Conservation (phyloP, 1,140 invertebrate genomes). For the Micrasema minimum region DNA sequence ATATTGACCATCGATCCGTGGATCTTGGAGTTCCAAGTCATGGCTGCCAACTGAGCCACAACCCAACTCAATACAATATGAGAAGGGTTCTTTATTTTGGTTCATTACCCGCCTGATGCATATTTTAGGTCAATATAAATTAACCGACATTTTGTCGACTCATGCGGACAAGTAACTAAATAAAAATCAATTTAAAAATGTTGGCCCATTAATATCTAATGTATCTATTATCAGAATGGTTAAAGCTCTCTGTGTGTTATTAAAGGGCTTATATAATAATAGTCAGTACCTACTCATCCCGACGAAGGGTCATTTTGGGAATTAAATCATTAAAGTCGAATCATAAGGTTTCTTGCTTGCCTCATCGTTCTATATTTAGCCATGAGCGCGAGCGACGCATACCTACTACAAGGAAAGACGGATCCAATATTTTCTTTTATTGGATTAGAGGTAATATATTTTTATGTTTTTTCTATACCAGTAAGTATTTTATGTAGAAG, state of each 20-base stretch:
- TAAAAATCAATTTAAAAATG: not conserved
- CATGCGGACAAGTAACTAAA: not conserved
- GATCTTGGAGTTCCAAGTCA: no score
- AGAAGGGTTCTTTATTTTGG: not conserved
- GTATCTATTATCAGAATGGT: slow-evolving; percentile 14
- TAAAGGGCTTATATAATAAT: not conserved
- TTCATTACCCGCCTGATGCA: not conserved
- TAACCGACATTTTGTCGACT: slow-evolving; percentile 10
- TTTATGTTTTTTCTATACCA: no score
- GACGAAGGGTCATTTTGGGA: not conserved
- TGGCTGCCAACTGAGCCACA: not conserved
- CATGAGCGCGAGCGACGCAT: slow-evolving; percentile 29
- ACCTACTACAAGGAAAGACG: slow-evolving; percentile 1
- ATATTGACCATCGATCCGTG: no score
- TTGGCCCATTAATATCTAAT: slow-evolving; percentile 19
- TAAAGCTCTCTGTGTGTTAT: not conserved
- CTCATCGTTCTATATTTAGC: slow-evolving; percentile 47
- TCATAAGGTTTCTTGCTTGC: slow-evolving; percentile 16
- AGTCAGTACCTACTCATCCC: not conserved
- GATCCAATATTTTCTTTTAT: no score
- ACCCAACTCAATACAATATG: not conserved
- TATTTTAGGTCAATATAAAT: not conserved
- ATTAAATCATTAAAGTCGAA: slow-evolving; percentile 20
- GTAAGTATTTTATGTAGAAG: no score
- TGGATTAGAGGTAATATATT: no score